Conservation (phyloP, 2,113 vertebrate species). For the Aegypius monachus region DNA sequence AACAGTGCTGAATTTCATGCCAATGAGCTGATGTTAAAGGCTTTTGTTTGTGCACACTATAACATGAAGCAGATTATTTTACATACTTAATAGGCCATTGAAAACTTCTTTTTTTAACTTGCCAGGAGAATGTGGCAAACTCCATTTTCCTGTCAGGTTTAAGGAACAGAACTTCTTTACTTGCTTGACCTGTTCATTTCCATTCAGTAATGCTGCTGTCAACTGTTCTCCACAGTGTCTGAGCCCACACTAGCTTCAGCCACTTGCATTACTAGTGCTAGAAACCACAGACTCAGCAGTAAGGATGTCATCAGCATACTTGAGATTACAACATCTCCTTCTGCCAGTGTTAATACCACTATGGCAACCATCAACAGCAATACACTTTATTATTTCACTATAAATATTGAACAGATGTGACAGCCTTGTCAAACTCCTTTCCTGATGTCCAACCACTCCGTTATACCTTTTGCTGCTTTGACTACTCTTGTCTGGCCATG, state of each 20-base stretch:
- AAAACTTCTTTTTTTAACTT: not conserved
- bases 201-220: slow-evolving; percentile 43
- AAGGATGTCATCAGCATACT: slow-evolving; percentile 67
- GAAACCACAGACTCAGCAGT: slow-evolving; percentile 76
- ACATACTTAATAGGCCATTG: not conserved
- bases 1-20: not conserved
- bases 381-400: slow-evolving; percentile 73
- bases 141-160: not conserved
- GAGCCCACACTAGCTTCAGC: slow-evolving; percentile 33
- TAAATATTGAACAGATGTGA: slow-evolving; percentile 81
- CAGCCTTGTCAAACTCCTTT: slow-evolving; percentile 80
- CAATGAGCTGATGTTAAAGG: not conserved
- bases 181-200: slow-evolving; percentile 23
- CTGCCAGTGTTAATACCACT: slow-evolving; percentile 80
- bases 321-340: slow-evolving; percentile 79
- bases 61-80: not conserved
- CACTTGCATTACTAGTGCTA: slow-evolving; percentile 13
- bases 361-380: slow-evolving; percentile 79
- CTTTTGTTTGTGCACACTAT: not conserved
- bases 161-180: not conserved
- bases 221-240: slow-evolving; percentile 54
- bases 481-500: slow-evolving; percentile 65
- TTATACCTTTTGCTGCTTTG: slow-evolving; percentile 73
- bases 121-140: not conserved
- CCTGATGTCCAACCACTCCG: slow-evolving; percentile 73